Percentiles rank a stretch among this genome's conserved stretches.
These are phyloP conservation scores for Saccopteryx leptura DNA, from an alignment of 2,113 vertebrate genomes.

Conservation along the genomic window DNA sequence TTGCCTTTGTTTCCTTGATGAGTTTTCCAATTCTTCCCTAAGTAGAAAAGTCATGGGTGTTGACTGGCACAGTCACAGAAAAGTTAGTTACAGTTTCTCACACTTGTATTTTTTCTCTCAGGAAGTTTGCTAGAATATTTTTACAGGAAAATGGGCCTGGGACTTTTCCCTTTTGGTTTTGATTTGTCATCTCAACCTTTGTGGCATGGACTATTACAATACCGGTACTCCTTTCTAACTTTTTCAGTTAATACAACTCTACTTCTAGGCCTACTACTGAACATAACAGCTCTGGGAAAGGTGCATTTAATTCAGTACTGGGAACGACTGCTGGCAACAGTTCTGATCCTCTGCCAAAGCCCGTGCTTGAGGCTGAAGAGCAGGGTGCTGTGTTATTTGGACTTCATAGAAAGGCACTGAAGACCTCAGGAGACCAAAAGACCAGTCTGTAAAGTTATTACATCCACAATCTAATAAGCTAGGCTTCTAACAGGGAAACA, in stretches of 20 bases:
- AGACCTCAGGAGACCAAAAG: slow-evolving; percentile 65
- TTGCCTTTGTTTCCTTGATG: slow-evolving; percentile 4
- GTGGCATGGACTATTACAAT: neutral
- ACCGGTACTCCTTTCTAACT: neutral
- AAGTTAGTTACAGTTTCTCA: slow-evolving; percentile 34
- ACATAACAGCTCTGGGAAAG: neutral
- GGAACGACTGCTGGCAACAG: neutral
- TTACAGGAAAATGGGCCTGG: slow-evolving; percentile 4
- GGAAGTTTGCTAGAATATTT: slow-evolving; percentile 51
- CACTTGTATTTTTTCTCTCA: neutral
- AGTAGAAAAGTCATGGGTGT: neutral
- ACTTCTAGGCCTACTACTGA: slow-evolving; percentile 42
- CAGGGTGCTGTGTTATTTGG: slow-evolving; percentile 36
- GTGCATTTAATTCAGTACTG: neutral
- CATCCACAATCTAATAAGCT: slow-evolving; percentile 13
- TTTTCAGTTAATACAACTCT: neutral
- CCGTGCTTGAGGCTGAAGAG: neutral
- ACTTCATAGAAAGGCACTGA: slow-evolving; percentile 44
- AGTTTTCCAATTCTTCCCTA: slow-evolving; percentile 1
- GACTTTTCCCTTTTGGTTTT: neutral
- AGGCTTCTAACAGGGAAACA: slow-evolving; percentile 4
- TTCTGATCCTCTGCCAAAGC: neutral
- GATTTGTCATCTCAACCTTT: neutral
- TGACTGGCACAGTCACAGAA: neutral
- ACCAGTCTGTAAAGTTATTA: slow-evolving; percentile 55